Evolutionary conservation across 1,140 invertebrate species (phyloP), one percentile per base, ranked within the genome.

Genomic region (Calephelis nemesis): DNA sequence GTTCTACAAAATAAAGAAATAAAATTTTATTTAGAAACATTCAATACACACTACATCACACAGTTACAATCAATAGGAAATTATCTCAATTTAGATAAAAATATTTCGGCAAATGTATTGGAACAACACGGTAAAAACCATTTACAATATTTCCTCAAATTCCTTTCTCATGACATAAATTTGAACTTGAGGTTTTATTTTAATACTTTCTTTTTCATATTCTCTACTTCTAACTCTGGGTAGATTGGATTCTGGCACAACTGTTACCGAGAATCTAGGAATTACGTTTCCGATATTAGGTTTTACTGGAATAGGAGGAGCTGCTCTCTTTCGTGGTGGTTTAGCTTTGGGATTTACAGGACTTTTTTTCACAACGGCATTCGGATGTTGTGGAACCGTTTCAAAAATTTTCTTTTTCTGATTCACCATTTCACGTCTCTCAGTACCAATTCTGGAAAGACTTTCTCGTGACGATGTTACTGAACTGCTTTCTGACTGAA

Each of bases 121-220:
- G 15, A 49, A 63, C 11, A 15, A 1, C 15, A 30, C 19, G 49
- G 11, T 45, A 39, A n/a, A 15, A 40, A 12, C 47, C 11, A 50
- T 54, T 12, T 66, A 66, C 42, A 66, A 45, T 47, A 85, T 75
- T 76, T 90, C 88, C 75, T 91, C 89, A 47, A 91, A 70, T 30
- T 91, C 89, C 67, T 89, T 90, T 48, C 69, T 85, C 84, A 91
- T 88, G 54, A 77, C 76, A 19, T 81, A 82, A 62, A 91, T 83
- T 63, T 81, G 84, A 49, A 74, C 81, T 48, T 85, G 85, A 5
- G 80, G 78, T 70, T 75, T 79, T 39, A 75, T 82, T 63, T 82
- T 87, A 11, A 87, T 82, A 64, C 82, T 85, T 7, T 71, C 70
- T 69, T 77, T 81, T 67, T 84, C 82, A 64, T 75, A 7, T 13